phyloP scores from a whole-genome alignment of 1,140 invertebrate genomes.

The Orchestia grillus region DNA sequence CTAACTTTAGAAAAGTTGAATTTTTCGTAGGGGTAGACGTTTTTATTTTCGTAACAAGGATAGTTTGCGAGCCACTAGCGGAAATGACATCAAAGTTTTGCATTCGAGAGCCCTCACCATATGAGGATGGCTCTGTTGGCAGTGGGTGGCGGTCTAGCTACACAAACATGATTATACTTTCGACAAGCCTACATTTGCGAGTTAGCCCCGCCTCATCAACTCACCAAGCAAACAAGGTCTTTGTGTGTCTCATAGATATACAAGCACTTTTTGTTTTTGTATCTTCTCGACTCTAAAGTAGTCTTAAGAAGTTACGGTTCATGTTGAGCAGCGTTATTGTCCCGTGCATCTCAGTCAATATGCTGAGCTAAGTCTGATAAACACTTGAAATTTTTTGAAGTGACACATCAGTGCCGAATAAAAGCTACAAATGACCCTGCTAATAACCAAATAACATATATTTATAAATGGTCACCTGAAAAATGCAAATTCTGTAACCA shows the following conservation, averaged over 20 bases:
- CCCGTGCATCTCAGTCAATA: background rate
- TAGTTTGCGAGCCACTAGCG: background rate
- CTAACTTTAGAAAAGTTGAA: background rate
- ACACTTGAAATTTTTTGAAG: background rate
- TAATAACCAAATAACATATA: background rate
- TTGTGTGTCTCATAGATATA: background rate
- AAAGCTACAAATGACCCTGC: background rate
- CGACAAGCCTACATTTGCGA: slow-evolving; percentile 10
- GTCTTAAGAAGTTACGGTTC: background rate
- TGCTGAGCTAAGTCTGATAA: background rate
- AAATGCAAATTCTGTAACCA: background rate
- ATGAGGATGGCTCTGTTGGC: background rate
- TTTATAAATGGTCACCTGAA: background rate
- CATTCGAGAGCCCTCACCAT: slow-evolving; percentile 36
- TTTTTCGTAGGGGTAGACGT: background rate
- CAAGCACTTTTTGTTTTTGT: slow-evolving; percentile 3
- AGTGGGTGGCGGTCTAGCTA: slow-evolving; percentile 9
- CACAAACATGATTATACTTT: slow-evolving; percentile 46
- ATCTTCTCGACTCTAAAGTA: background rate
- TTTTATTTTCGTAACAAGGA: background rate
- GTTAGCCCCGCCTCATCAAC: slow-evolving; percentile 23
- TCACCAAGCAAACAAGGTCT: background rate
- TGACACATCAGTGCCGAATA: background rate
- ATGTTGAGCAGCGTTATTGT: background rate
- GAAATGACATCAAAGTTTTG: background rate